A percentile compares a stretch with the other conserved stretches of the same genome.
Conservation (phyloP, 2,113 vertebrate species). For the Agapornis roseicollis region DNA sequence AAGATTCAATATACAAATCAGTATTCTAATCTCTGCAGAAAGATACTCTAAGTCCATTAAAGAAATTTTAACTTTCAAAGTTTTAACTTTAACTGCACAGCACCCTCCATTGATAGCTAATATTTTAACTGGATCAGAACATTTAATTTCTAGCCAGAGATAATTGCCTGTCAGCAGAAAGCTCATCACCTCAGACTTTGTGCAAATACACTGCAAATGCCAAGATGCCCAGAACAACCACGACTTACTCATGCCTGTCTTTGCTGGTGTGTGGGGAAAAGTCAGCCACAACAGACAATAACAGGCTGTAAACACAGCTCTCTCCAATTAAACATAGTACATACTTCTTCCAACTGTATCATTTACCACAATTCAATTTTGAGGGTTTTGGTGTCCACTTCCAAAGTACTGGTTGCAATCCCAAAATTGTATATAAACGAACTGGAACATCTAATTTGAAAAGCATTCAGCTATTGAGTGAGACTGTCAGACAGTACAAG, state of each 20-base stretch:
- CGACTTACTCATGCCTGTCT: not conserved
- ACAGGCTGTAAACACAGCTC: not conserved
- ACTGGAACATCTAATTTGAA: not conserved
- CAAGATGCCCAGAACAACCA: not conserved
- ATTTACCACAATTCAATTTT: not conserved
- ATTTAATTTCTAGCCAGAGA: not conserved
- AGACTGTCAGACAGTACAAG: not conserved
- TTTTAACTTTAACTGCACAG: not conserved
- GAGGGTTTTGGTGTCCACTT: not conserved
- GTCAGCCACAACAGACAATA: not conserved
- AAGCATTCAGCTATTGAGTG: not conserved
- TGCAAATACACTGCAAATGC: not conserved
- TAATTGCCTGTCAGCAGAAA: not conserved
- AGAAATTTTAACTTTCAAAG: not conserved
- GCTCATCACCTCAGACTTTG: not conserved
- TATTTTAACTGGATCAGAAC: not conserved
- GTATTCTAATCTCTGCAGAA: not conserved
- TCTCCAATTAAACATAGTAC: not conserved
- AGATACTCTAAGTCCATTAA: not conserved
- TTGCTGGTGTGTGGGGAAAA: not conserved
- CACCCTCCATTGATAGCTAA: not conserved
- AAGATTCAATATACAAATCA: not conserved
- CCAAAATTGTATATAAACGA: not conserved
- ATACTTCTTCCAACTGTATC: not conserved
- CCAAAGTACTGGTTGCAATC: slow-evolving; percentile 21